Conservation (phyloP, 1,140 invertebrate species). For the Rhynchophorus ferrugineus region DNA sequence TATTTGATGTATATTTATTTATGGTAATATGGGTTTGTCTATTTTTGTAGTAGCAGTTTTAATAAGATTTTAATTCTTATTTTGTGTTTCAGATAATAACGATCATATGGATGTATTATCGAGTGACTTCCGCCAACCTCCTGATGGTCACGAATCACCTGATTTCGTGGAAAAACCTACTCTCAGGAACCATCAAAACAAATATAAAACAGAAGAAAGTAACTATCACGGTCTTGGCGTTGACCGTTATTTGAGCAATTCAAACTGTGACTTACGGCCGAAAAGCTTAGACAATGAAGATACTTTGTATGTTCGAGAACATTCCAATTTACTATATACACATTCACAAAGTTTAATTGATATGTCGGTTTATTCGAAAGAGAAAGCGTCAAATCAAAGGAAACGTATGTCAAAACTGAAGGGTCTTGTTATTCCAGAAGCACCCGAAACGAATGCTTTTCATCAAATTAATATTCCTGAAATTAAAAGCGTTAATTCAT, state of each 20-base stretch:
- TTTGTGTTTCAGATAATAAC: conserved; percentile 26
- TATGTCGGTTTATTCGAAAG: conserved; percentile 40
- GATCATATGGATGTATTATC: conserved; percentile 34
- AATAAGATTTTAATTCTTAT: too few species aligned
- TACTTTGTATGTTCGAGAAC: conserved; percentile 12
- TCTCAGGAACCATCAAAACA: not conserved
- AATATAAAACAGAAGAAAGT: conserved; percentile 3
- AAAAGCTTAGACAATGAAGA: conserved; percentile 22
- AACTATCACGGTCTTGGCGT: conserved; percentile 3
- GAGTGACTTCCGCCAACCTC: conserved; percentile 61
- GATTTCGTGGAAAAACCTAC: conserved; percentile 57
- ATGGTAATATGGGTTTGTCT: too few species aligned
- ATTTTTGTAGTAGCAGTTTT: too few species aligned
- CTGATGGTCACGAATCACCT: conserved; percentile 82
- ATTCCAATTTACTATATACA: conserved; percentile 33
- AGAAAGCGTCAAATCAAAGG: conserved; percentile 44
- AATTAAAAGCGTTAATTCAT: conserved; percentile 59
- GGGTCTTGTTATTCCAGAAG: conserved; percentile 78
- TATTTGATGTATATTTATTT: too few species aligned
- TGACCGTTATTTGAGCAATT: conserved; percentile 22
- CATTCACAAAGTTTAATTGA: conserved; percentile 46
- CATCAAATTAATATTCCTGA: conserved; percentile 64
- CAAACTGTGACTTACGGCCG: conserved; percentile 27
- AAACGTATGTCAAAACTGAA: conserved; percentile 74
- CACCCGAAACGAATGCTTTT: conserved; percentile 39